A percentile compares a stretch with the other conserved stretches of the same genome.
phyloP scores from a whole-genome alignment of 2,797 vertebrate species.

The Kryptopterus vitreolus region DNA sequence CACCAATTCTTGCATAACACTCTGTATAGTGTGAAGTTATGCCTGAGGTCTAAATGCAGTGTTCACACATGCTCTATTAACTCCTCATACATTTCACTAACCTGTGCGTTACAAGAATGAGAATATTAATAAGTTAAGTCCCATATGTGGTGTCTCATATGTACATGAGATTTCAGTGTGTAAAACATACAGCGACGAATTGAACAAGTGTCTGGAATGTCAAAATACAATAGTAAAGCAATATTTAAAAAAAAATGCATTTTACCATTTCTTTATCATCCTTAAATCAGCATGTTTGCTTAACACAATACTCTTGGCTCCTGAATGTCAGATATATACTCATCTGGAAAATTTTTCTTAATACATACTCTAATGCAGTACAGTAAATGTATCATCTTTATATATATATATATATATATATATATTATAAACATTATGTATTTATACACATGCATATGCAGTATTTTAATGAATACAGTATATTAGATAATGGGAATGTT shows the following conservation, averaged over 20 bases:
- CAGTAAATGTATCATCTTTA: neutral
- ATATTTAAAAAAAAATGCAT: neutral
- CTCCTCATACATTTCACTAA: neutral
- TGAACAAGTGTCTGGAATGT: neutral
- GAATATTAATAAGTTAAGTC: neutral
- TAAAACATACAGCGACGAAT: constrained; percentile 15
- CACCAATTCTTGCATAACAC: neutral
- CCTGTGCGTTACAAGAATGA: neutral
- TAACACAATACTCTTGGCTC: neutral
- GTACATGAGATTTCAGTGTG: neutral
- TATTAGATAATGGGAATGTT: neutral
- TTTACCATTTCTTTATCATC: neutral
- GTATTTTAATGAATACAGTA: neutral
- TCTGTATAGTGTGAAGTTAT: neutral
- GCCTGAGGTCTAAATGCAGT: neutral
- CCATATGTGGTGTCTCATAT: neutral
- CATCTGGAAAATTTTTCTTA: neutral
- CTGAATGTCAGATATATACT: neutral
- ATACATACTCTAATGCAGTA: neutral
- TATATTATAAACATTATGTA: too few species aligned
- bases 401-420: too few species aligned
- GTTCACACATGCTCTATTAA: neutral
- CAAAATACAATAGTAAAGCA: neutral
- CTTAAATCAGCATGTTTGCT: neutral
- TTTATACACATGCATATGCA: neutral